Percentiles rank a stretch among this genome's conserved stretches.
Evolutionary conservation across 2,888 invertebrate species (phyloP).

Genomic region (Ctenicera cuprea): DNA sequence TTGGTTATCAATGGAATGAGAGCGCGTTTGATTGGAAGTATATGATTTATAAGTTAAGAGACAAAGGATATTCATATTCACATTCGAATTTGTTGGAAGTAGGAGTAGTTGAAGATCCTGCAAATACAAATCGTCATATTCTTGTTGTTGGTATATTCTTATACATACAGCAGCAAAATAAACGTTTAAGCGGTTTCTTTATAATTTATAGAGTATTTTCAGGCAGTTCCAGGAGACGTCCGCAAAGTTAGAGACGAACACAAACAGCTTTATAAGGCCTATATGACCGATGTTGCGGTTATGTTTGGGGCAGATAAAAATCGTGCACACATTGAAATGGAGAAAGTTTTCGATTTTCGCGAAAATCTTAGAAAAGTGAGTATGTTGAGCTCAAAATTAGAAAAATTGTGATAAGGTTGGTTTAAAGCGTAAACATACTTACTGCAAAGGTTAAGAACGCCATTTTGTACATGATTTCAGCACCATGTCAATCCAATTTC

Average conservation of each 20-base stretch:
- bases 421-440: too few relatives aligned
- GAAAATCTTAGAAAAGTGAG: constrained; percentile 58
- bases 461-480: too few relatives aligned
- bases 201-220: too few relatives aligned
- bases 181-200: too few relatives aligned
- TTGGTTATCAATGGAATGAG: constrained; percentile 57
- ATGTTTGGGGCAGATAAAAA: constrained; percentile 57
- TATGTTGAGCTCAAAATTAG: not conserved
- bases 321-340: constrained; percentile 56
- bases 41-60: constrained; percentile 59
- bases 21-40: constrained; percentile 61
- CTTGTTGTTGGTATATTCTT: constrained; percentile 66
- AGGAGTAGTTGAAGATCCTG: not conserved
- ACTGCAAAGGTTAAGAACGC: too few relatives aligned
- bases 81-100: constrained; percentile 59
- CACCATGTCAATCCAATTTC: too few relatives aligned
- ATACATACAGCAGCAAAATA: too few relatives aligned
- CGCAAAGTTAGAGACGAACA: constrained; percentile 9
- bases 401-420: too few relatives aligned
- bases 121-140: not conserved
- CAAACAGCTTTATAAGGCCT: constrained; percentile 51
- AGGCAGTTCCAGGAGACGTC: constrained; percentile 8
- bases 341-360: constrained; percentile 59
- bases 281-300: constrained; percentile 59
- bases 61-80: constrained; percentile 59